Evolutionary conservation across 2,113 vertebrate species (phyloP), one percentile per base, ranked within the genome.

Genomic region (Mesitornis unicolor): DNA sequence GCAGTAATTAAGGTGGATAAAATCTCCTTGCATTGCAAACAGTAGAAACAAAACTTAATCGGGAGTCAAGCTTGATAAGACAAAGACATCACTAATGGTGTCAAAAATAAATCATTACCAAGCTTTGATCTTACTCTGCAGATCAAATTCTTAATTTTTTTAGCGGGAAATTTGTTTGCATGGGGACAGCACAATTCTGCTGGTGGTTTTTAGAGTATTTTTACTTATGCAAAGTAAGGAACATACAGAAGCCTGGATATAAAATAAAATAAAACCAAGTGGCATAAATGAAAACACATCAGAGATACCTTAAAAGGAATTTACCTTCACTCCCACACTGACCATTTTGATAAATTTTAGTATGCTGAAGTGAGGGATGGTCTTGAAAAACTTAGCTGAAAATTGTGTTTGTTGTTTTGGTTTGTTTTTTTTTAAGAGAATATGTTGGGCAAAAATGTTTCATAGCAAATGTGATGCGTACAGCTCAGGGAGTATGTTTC

Each of bases 1-100:
- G 68, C 85, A 94, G 84, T 94, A 87, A 93, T 70, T 93, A 97
- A 74, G 63, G 9, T 86, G 93, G 45, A 82, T 74, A 89, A 96
- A 95, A 70, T 88, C 45, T 75, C 84, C 53, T 92, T 94, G 77
- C 67, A 47, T 61, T 92, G 26, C 86, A 85, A 93, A 78, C 79
- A 45, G 14, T 48, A 84, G 83, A 94, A 95, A 73, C 51, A 96
- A 90, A 94, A 83, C 50, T 80, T 95, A 93, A 93, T 95, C 83
- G 75, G 54, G 31, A 90, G 56, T 92, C 56, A 71, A 76, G n/a
- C 45, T 67, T 90, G 71, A 18, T 93, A 67, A 93, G 76, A 64
- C 56, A 73, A 50, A 86, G 83, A 78, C 25, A 78, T 43, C 53
- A 60, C 36, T 82, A 71, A 53, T 1, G 0, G 11, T 84, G 65